These are phyloP conservation scores for Parotocinclus haroldoi DNA, from an alignment of 2,797 vertebrate species.

Conservation along the genomic window DNA sequence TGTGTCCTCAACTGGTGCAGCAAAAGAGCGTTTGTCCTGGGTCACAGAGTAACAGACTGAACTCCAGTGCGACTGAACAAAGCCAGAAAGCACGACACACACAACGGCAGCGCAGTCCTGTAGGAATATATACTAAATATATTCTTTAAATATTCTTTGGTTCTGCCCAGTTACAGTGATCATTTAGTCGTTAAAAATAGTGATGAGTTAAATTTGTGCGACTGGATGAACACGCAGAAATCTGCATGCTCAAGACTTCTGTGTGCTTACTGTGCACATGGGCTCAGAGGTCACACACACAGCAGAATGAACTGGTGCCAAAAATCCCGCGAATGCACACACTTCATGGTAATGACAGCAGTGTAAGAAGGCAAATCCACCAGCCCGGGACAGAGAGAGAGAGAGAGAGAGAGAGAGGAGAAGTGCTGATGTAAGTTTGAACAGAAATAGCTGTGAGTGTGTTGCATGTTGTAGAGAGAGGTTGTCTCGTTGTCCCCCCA, in stretches of 20 bases:
- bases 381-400: background rate
- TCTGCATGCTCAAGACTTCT: background rate
- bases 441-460: constrained; percentile 61
- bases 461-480: constrained; percentile 13
- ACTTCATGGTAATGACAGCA: constrained; percentile 3
- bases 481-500: constrained; percentile 40
- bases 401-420: constrained; percentile 14
- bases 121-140: no score
- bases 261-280: background rate
- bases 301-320: background rate
- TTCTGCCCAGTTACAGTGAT: no score
- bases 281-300: background rate
- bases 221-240: background rate
- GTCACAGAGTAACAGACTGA: no score
- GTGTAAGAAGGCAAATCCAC: constrained; percentile 36
- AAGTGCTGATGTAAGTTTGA: constrained; percentile 58
- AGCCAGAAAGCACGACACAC: no score
- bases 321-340: background rate
- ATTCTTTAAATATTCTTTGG: no score
- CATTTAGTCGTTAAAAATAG: no score
- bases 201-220: no score
- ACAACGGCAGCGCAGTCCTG: no score
- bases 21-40: no score
- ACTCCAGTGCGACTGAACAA: no score
- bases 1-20: no score